Evolutionary conservation across 2,113 vertebrate species (phyloP).

Genomic region (Narcine bancroftii): DNA sequence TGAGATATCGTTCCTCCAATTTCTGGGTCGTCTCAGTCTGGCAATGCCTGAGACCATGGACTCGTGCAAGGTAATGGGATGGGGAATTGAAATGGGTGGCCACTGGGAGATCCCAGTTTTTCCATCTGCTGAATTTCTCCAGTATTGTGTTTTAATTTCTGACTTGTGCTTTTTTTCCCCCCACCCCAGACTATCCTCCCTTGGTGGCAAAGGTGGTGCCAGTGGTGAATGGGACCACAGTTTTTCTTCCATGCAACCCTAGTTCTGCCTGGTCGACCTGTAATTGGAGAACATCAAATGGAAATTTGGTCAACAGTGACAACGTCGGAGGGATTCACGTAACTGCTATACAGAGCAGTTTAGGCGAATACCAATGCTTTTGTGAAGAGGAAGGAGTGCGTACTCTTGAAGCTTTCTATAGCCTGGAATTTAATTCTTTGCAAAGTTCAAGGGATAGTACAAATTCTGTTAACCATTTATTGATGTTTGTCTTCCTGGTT

Average conservation of each 20-base stretch:
- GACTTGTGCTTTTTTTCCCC: background rate
- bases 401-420: background rate
- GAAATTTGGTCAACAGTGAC: background rate
- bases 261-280: slow-evolving; percentile 10
- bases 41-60: too few species aligned
- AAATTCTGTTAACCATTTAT: background rate
- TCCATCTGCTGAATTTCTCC: too few species aligned
- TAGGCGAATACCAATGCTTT: background rate
- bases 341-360: background rate
- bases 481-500: background rate
- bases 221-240: background rate
- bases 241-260: slow-evolving; percentile 2
- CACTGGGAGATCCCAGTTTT: too few species aligned
- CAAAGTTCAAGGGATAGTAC: background rate
- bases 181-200: background rate
- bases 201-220: background rate
- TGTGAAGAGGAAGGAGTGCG: background rate
- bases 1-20: too few species aligned
- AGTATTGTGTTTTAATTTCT: too few species aligned
- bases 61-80: too few species aligned
- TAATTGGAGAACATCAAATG: background rate
- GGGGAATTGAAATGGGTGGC: too few species aligned
- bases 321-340: background rate
- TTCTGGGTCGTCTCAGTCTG: too few species aligned
- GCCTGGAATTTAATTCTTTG: background rate